A percentile compares a stretch with the other conserved stretches of the same genome.
phyloP scores from a whole-genome alignment of 2,888 invertebrate genomes.

The Panopea generosa region DNA sequence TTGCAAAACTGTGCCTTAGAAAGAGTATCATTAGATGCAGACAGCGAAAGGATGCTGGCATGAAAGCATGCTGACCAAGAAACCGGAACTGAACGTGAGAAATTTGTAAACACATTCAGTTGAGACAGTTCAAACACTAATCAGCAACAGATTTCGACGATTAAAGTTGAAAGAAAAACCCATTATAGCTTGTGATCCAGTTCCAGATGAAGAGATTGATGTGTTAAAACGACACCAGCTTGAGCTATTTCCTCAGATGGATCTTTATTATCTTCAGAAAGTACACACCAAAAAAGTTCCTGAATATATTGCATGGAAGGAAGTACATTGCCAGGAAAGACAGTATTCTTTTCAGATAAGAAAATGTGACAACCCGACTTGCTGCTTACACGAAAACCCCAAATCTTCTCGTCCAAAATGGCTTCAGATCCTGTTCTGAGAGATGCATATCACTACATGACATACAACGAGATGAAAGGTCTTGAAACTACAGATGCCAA shows the following conservation, averaged over 20 bases:
- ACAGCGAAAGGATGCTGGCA: not conserved
- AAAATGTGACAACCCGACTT: slow-evolving; percentile 39
- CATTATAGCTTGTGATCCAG: slow-evolving; percentile 1
- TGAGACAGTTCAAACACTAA: slow-evolving; percentile 13
- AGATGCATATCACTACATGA: slow-evolving; percentile 23
- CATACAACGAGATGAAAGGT: not conserved
- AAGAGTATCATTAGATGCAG: slow-evolving; percentile 2
- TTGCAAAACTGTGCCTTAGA: slow-evolving; percentile 35
- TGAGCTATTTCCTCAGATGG: slow-evolving; percentile 16
- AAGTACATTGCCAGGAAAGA: slow-evolving; percentile 31
- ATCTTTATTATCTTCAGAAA: slow-evolving; percentile 14
- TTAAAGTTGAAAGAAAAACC: slow-evolving; percentile 17
- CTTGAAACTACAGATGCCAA: not conserved
- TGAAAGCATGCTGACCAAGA: not conserved
- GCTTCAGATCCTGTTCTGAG: slow-evolving; percentile 47
- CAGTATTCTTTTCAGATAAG: slow-evolving; percentile 42
- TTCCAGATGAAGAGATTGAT: slow-evolving; percentile 13
- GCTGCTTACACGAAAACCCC: slow-evolving; percentile 25
- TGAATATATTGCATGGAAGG: slow-evolving; percentile 28
- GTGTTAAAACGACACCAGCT: slow-evolving; percentile 8
- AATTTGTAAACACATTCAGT: slow-evolving; percentile 4
- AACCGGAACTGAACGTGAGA: not conserved
- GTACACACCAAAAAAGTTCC: slow-evolving; percentile 14
- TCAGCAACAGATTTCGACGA: slow-evolving; percentile 10
- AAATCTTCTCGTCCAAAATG: slow-evolving; percentile 9